phyloP scores from a whole-genome alignment of 2,113 vertebrate genomes.

The Chlamydotis undulata region DNA sequence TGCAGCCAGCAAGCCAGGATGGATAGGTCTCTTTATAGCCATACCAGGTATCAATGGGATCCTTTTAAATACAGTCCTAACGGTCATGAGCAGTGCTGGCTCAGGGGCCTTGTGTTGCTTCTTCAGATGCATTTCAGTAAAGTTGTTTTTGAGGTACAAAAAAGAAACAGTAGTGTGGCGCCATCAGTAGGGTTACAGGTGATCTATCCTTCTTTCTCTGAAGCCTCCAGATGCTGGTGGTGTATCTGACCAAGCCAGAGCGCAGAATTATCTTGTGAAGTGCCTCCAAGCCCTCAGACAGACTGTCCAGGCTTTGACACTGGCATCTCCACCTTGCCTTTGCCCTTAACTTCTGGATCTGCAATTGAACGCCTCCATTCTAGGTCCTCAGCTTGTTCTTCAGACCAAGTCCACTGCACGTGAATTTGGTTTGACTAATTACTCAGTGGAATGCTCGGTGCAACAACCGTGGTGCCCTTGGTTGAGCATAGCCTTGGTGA shows the following conservation, averaged over 20 bases:
- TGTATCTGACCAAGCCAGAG: neutral
- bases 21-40: neutral
- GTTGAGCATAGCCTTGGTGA: neutral
- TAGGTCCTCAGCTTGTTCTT: neutral
- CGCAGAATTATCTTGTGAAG: neutral
- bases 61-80: neutral
- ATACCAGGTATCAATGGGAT: neutral
- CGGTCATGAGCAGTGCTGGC: neutral
- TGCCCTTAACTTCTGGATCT: neutral
- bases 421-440: neutral
- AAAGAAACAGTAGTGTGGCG: neutral
- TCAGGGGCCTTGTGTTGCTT: neutral
- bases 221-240: neutral
- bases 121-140: neutral
- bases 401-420: neutral
- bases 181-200: neutral
- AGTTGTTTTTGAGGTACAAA: neutral
- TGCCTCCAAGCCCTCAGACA: neutral
- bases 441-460: neutral
- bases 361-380: accelerated
- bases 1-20: neutral
- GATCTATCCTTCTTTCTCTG: neutral
- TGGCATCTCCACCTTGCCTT: neutral
- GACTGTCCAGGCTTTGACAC: neutral
- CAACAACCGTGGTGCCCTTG: neutral